These are phyloP conservation scores for cat (Felis catus) DNA, from an alignment of 2,113 vertebrate genomes.

Conservation along the genomic window DNA sequence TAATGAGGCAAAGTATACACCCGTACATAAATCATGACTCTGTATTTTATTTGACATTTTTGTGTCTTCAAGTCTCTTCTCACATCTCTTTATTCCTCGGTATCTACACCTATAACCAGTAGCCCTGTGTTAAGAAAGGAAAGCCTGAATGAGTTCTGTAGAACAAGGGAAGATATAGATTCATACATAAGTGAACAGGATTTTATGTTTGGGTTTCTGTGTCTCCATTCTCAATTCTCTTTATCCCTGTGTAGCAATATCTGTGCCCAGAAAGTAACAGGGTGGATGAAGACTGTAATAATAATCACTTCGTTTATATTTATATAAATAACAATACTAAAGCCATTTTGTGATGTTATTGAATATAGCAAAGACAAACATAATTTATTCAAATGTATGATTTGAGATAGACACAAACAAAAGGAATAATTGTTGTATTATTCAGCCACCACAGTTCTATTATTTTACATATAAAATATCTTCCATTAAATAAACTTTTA, in stretches of 20 bases:
- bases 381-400: background rate
- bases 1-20: background rate
- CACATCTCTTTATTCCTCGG: background rate
- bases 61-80: background rate
- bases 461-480: background rate
- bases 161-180: background rate
- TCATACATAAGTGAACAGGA: background rate
- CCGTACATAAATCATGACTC: background rate
- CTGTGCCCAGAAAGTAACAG: background rate
- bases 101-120: background rate
- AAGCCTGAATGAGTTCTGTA: background rate
- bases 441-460: background rate
- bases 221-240: background rate
- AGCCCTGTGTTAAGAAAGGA: background rate
- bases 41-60: background rate
- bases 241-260: background rate
- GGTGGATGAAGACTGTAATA: background rate
- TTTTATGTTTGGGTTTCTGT: background rate
- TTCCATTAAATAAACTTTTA: background rate
- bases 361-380: background rate
- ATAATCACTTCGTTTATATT: background rate
- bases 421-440: background rate
- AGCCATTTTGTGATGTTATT: background rate
- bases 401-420: background rate
- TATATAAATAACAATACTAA: background rate